Base-by-base conservation (phyloP, 1,140 invertebrate genomes). In the Riptortus pedestris region DNA sequence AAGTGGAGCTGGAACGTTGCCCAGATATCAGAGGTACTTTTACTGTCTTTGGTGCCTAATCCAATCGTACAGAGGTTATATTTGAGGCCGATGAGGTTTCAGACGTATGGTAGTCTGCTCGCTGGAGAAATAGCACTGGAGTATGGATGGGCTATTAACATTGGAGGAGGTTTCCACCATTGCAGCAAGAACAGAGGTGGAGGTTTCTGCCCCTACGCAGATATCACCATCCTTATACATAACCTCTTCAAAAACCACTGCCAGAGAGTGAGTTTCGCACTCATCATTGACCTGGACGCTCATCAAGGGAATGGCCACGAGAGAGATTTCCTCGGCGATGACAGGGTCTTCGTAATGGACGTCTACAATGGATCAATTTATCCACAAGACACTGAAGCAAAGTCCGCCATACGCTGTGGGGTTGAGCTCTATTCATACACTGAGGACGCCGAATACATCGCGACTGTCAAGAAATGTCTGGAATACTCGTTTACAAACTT, bases 151-250 rank as follows among this genome's bases (percentile, higher is more conserved):
- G 83, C 89, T 0, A 88, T 93, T 45, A 93, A 93, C 73, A 79
- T 93, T 16, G 91, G 91, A 2, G 90, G 90, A 27, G 90, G 90
- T 2, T 90, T 90, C 72, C 87, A 90, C 74, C 90, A 92, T 72
- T 90, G 88, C 72, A 84, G 81, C 64, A 76, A 79, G 2, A 74
- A 81, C 43, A 76, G 76, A 65, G 90, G 90, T 1, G 88, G 86
- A 4, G 90, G 91, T 2, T 94, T 93, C 75, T 93, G 90, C 77
- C 80, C 86, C 0, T 93, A 93, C 75, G 90, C 90, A 9, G 90
- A 93, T 73, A 91, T 93, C 29, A 89, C 88, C 0, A 72, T 93
- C 45, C 74, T 88, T 0, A 79, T 92, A 11, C 77, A 80, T 55
- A 85, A 84, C 69, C 71, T 90, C 2, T 82, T 87, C 47, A 73